Evolutionary conservation across 2,797 vertebrate species (phyloP).

Genomic region (Channallabes apus): DNA sequence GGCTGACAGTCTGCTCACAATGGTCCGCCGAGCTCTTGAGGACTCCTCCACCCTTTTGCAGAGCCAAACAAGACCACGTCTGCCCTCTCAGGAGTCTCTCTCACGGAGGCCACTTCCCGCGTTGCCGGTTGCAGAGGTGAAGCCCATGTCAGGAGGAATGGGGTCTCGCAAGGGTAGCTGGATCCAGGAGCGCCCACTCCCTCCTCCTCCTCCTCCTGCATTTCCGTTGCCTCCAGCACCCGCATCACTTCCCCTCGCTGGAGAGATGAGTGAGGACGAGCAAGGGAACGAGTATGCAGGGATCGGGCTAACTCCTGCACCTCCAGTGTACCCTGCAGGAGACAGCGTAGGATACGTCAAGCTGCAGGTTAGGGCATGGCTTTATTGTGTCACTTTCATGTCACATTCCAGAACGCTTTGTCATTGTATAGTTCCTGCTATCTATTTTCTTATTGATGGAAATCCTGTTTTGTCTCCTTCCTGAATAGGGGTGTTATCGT

Average conservation of each 20-base stretch:
- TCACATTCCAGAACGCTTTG: not conserved
- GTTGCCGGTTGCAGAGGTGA: slow-evolving; percentile 77
- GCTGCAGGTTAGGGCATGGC: slow-evolving; percentile 70
- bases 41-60: slow-evolving; percentile 72
- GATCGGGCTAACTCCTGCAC: slow-evolving; percentile 75
- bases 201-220: slow-evolving; percentile 80
- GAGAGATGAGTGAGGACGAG: slow-evolving; percentile 66
- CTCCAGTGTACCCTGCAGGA: slow-evolving; percentile 67
- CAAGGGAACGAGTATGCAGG: slow-evolving; percentile 87
- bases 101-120: slow-evolving; percentile 88
- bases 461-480: not conserved
- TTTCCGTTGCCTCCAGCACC: slow-evolving; percentile 68
- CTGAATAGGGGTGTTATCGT: not conserved
- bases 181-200: slow-evolving; percentile 90
- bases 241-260: slow-evolving; percentile 62
- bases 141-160: slow-evolving; percentile 72
- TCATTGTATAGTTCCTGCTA: not conserved
- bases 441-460: not conserved
- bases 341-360: slow-evolving; percentile 83
- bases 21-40: slow-evolving; percentile 76
- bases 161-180: slow-evolving; percentile 87
- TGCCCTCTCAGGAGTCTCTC: slow-evolving; percentile 87
- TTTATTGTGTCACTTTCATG: not conserved
- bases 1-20: slow-evolving; percentile 68
- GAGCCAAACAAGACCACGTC: slow-evolving; percentile 78